Base-by-base conservation (phyloP, 2,888 invertebrate species). In the Apamea anceps region DNA sequence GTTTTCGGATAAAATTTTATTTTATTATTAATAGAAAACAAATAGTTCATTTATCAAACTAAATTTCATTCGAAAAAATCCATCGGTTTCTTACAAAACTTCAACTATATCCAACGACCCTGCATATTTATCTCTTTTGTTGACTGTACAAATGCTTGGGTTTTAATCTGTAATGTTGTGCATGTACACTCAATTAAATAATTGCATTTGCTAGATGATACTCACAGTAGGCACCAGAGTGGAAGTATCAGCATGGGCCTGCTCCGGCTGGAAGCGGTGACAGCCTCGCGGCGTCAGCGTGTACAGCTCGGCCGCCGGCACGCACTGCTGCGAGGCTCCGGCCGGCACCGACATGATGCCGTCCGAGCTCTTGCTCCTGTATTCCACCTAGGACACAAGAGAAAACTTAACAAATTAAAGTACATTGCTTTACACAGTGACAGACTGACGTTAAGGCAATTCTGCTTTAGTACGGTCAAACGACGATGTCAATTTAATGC, bases 281-380 rank as follows among this genome's bases (percentile, higher is more conserved):
- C 99, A 99, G 72, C 99, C 98, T 85, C 97, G 97, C 8, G 99
- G 98, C 10, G 97, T 97, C 75, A 99, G 98, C 76, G 97, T 96
- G 93, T 99, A 99, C 70, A 94, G 94, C 2, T 98, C 98, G 0
- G 98, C 97, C 3, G 97, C 94, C 4, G 98, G 97, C 67, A 99
- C 97, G 93, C 99, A 99, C 90, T 98, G 97, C 98, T 98, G 32
- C 6, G 57, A 25, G 0, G 97, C 96, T 1, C 99, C 99, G 71
- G 97, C 97, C 0, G 96, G 95, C 72, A 98, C 94, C 8, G 95
- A 54, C 62, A 97, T 78, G 82, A 90, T 88, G 77, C 95, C 96
- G 1, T 72, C 66, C 1, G 91, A 86, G 0, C 87, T 85, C 5
- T 85, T 87, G 68, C 92, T 91, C 68, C 89, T 91, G 92, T 97